A percentile compares a stretch with the other conserved stretches of the same genome.
phyloP scores from a whole-genome alignment of 2,113 vertebrate genomes.

The Nannospalax galili region DNA sequence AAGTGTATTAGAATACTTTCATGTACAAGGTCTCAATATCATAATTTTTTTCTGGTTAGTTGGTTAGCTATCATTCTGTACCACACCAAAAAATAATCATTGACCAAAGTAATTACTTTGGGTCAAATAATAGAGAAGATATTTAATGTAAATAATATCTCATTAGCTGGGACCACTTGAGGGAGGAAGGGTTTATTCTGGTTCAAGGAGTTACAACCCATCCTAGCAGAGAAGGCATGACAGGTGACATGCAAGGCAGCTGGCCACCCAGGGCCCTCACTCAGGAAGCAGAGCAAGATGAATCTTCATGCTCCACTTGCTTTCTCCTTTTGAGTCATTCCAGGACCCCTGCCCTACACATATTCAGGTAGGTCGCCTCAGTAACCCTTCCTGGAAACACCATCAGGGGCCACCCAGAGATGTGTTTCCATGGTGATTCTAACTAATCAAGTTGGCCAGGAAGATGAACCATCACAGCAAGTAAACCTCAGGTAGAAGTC shows the following conservation, averaged over 20 bases:
- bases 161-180: not conserved
- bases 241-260: not conserved
- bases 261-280: no score
- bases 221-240: not conserved
- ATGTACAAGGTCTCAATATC: no score
- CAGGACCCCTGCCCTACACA: no score
- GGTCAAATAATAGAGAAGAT: not conserved
- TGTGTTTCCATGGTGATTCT: not conserved
- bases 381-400: not conserved
- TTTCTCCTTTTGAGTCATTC: not conserved
- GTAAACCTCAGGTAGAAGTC: rapidly evolving
- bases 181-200: not conserved
- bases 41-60: not conserved
- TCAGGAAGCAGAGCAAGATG: not conserved
- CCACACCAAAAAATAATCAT: not conserved
- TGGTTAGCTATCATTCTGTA: not conserved
- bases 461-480: not conserved
- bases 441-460: not conserved
- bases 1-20: not conserved
- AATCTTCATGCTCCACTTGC: no score
- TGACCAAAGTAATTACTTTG: not conserved
- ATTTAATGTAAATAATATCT: not conserved
- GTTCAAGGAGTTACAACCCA: not conserved
- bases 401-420: not conserved
- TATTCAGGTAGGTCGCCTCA: not conserved